Base-by-base conservation (phyloP, 1,140 invertebrate genomes). In the Leptopilina boulardi region DNA sequence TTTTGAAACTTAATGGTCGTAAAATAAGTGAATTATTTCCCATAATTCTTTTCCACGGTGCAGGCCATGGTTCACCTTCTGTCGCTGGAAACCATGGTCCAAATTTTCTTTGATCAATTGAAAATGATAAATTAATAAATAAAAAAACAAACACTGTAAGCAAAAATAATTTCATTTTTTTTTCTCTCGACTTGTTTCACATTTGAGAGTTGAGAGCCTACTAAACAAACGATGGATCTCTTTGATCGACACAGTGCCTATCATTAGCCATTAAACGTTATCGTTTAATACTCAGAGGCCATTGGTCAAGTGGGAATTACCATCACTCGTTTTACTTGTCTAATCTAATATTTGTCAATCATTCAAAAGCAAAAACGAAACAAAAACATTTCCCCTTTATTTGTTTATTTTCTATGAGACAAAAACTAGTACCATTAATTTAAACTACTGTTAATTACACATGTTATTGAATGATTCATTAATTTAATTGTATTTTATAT, bases 1-100 rank as follows among this genome's bases (percentile, higher is more conserved):
- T 82, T 6, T 83, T 75, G 21, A 89, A 88, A 18, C 54, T 79
- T 1, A 76, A 74, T 0, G 84, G 78, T n/a, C 77, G 42, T 1
- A 88, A 75, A 8, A 85, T 30, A 30, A 85, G 80, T 30, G 76
- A 85, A 34, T 84, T 78, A 30, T 83, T 54, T 11, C 56, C 13
- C 0, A 81, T 3, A 0, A 72, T 38, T 51, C 83, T 80, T 0
- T 26, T 15, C 1, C 74, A 72, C 0, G 83, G 83, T 18, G 81
- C 26, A 0, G 92, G 92, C 91, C 91, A 92, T 4, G 86, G 81
- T 82, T 92, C 88, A 9, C 91, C 92, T 18, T 86, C 77, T 0
- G 91, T 91, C 0, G 90, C 71, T 4, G 70, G 79, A 1, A 90
- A 84, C 86, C 85, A 88, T 1, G 89, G 84, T 2, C 90, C 90